Evolutionary conservation across 2,888 invertebrate species (phyloP).

Genomic region (Nomada goodeniana): DNA sequence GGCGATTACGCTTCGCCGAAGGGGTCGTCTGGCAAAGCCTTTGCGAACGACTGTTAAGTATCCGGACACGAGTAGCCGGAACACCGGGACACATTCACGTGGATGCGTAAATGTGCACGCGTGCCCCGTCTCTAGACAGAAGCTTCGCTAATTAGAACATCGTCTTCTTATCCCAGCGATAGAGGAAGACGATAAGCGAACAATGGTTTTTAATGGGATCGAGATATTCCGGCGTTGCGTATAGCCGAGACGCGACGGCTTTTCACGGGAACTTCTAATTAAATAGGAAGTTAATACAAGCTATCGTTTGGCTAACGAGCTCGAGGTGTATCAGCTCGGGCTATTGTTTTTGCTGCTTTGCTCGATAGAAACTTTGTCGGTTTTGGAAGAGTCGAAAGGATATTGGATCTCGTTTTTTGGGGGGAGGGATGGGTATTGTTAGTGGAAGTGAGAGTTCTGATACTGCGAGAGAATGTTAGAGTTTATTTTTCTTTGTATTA

Average conservation of each 20-base stretch:
- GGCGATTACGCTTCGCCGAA: slow-evolving; percentile 63
- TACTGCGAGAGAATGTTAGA: too few relatives aligned
- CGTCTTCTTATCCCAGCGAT: slow-evolving; percentile 2
- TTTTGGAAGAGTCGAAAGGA: neutral
- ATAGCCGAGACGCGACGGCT: slow-evolving; percentile 3
- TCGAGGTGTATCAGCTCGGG: slow-evolving; percentile 8
- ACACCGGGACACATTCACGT: slow-evolving; percentile 37
- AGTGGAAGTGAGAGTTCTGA: neutral
- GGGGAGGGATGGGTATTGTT: neutral
- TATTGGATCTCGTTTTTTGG: neutral
- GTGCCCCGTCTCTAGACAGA: neutral
- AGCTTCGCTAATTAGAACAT: slow-evolving; percentile 27
- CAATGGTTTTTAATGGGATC: slow-evolving; percentile 26
- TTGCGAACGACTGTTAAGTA: slow-evolving; percentile 70
- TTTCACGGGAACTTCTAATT: slow-evolving; percentile 30
- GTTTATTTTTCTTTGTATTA: too few relatives aligned
- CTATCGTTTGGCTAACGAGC: slow-evolving; percentile 18
- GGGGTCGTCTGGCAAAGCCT: slow-evolving; percentile 40
- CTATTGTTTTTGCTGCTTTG: slow-evolving; percentile 28
- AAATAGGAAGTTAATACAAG: slow-evolving; percentile 36
- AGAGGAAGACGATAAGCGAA: slow-evolving; percentile 7
- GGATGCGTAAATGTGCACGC: slow-evolving; percentile 26
- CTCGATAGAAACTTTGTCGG: slow-evolving; percentile 42
- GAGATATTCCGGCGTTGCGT: neutral
- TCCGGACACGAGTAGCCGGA: slow-evolving; percentile 50